Evolutionary conservation across 2,113 vertebrate species (phyloP).

Genomic region (Oncorhynchus masou): DNA sequence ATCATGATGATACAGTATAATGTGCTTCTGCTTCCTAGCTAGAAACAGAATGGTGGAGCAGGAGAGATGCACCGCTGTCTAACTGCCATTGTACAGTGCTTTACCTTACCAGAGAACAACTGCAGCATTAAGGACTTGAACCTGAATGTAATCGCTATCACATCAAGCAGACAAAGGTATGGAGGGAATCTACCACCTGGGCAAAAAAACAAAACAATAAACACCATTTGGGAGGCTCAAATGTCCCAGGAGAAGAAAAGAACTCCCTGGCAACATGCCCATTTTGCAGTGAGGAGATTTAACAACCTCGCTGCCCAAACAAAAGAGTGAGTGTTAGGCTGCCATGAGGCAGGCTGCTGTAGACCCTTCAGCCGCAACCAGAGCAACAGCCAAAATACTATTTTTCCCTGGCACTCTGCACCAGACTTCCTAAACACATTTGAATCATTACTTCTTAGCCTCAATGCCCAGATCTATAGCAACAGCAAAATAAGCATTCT

Average conservation of each 20-base stretch:
- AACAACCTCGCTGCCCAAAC: slow-evolving; percentile 44
- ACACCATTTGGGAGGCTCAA: slow-evolving; percentile 38
- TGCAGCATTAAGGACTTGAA: too few relatives aligned
- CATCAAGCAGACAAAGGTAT: too few relatives aligned
- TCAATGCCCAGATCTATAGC: slow-evolving; percentile 33
- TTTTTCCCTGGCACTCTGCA: slow-evolving; percentile 39
- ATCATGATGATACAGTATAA: too few relatives aligned
- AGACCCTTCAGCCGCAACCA: slow-evolving; percentile 8
- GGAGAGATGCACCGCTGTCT: too few relatives aligned
- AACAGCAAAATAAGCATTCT: slow-evolving; percentile 17
- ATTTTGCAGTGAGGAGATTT: slow-evolving; percentile 20
- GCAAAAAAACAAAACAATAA: slow-evolving; percentile 6
- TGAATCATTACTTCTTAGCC: slow-evolving; percentile 24
- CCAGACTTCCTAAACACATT: background rate
- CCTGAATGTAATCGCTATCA: too few relatives aligned
- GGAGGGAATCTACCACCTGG: slow-evolving; percentile 52
- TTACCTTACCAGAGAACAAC: too few relatives aligned
- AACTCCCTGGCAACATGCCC: slow-evolving; percentile 27
- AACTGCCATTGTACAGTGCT: too few relatives aligned
- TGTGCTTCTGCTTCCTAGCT: too few relatives aligned
- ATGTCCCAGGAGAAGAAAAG: slow-evolving; percentile 37
- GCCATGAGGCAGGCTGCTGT: background rate
- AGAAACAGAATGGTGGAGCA: too few relatives aligned
- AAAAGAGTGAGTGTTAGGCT: slow-evolving; percentile 59
- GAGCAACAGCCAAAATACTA: slow-evolving; percentile 26